Evolutionary conservation across 1,140 invertebrate genomes (phyloP).

Genomic region (Bombus huntii): DNA sequence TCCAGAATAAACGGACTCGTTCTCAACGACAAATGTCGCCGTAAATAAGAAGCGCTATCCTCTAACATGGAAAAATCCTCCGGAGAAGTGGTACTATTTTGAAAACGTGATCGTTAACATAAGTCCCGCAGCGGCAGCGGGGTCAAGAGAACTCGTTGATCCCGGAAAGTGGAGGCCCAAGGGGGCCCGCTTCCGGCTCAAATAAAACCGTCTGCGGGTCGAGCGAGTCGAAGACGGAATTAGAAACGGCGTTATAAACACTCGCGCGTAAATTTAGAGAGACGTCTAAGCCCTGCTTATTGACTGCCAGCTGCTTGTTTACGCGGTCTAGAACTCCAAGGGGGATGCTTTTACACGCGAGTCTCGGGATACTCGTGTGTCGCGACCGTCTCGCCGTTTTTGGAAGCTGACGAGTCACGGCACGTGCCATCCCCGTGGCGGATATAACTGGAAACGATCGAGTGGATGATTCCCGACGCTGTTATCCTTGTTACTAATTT

Average conservation of each 20-base stretch:
- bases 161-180: conserved; percentile 45
- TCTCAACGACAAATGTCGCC: too few species aligned
- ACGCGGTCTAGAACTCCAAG: conserved; percentile 11
- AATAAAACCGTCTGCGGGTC: conserved; percentile 60
- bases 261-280: conserved; percentile 61
- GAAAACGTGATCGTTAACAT: conserved; percentile 1
- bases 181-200: conserved; percentile 47
- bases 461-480: not conserved
- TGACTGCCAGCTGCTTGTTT: conserved; percentile 54
- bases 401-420: not conserved
- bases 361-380: not conserved
- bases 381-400: not conserved
- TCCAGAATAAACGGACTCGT: not conserved
- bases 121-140: not conserved
- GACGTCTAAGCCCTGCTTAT: conserved; percentile 40
- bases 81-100: conserved; percentile 21
- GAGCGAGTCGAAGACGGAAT: conserved; percentile 45
- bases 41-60: not conserved
- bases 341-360: not conserved
- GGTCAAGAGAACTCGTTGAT: conserved; percentile 24
- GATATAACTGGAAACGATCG: not conserved
- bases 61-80: not conserved
- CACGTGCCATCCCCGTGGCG: conserved; percentile 8
- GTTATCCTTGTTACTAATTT: not conserved
- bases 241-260: conserved; percentile 61